Base-by-base conservation (phyloP, 2,797 vertebrate genomes). In the Distichodus sexfasciatus region DNA sequence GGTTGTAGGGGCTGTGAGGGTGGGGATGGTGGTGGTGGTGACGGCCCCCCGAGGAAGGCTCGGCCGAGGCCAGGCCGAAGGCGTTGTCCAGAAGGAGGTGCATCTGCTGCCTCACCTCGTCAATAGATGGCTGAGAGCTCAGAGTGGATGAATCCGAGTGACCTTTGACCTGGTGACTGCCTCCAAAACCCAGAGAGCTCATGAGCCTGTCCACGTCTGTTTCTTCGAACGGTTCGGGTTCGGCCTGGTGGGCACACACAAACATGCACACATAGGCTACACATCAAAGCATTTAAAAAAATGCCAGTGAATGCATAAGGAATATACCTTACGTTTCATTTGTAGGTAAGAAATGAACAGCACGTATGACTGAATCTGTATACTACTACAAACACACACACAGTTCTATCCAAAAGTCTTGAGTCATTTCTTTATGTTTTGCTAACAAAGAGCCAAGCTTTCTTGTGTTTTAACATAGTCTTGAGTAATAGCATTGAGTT, bases 121-220 rank as follows among this genome's bases (percentile, higher is more conserved):
- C 96, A 66, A 99, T 97, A 82, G 96, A 99, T 0, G 97, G 97
- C 90, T 99, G 95, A 0, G 97, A 99, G 90, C 97, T 99, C 79
- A 99, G 89, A 0, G 96, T 97, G 75, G 97, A 99, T 0, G 96
- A 96, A 87, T 98, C 96, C 0, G 97, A 99, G 74, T 98, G 96
- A 80, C 94, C 96, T 80, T 96, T 98, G 51, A 38, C 68, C 3
- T 71, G 72, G 19, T 71, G 67, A 29, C 59, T 65, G n/a, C 55
- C 74, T 69, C 87, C 59, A 0, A 93, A 97, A 53, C 91, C 93
- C 77, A 94, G 88, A 15, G 95, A 91, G 80, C 80, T 90, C 10
- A 92, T 92, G 33, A 97, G 87, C 11, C 89, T 89, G 85, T 99
- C 96, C 9, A 99, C 82, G 33, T 97, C 96, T 21, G 97, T 98